A percentile compares a stretch with the other conserved stretches of the same genome.
These are phyloP conservation scores for Forpus xanthops DNA, from an alignment of 2,797 vertebrate species.

Conservation along the genomic window DNA sequence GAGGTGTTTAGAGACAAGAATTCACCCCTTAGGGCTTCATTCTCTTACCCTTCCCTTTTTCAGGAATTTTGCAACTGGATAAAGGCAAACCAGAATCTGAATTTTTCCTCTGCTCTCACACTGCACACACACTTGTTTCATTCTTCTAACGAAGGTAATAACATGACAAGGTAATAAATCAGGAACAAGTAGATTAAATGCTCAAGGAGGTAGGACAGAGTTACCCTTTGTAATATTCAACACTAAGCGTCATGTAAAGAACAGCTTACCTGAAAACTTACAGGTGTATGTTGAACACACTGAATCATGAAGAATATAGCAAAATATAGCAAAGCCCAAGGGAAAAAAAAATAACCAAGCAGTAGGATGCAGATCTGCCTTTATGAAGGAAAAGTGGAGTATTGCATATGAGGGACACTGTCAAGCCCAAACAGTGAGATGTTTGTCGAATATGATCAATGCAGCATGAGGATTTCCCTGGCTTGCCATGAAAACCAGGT, in stretches of 20 bases:
- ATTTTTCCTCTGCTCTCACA: neutral
- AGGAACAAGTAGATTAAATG: slow-evolving; percentile 58
- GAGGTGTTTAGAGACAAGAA: neutral
- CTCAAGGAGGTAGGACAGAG: neutral
- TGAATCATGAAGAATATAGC: neutral
- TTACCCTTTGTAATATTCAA: neutral
- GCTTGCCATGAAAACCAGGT: slow-evolving; percentile 80
- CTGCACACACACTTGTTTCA: neutral
- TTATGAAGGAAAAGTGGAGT: slow-evolving; percentile 29
- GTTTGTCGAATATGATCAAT: slow-evolving; percentile 78
- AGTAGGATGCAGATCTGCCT: slow-evolving; percentile 4
- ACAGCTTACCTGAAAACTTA: neutral
- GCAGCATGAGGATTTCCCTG: slow-evolving; percentile 76
- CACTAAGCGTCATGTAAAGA: neutral
- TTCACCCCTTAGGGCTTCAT: neutral
- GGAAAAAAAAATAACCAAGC: slow-evolving; percentile 1
- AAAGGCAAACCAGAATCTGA: slow-evolving; percentile 13
- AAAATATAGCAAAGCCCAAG: neutral
- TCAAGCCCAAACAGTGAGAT: slow-evolving; percentile 64
- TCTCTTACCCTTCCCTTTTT: neutral
- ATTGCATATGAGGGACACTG: neutral
- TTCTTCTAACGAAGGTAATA: slow-evolving; percentile 33
- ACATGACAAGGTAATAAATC: slow-evolving; percentile 60
- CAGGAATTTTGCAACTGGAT: neutral
- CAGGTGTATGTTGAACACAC: neutral